phyloP scores from a whole-genome alignment of 2,888 invertebrate species.

The Leucoma salicis region DNA sequence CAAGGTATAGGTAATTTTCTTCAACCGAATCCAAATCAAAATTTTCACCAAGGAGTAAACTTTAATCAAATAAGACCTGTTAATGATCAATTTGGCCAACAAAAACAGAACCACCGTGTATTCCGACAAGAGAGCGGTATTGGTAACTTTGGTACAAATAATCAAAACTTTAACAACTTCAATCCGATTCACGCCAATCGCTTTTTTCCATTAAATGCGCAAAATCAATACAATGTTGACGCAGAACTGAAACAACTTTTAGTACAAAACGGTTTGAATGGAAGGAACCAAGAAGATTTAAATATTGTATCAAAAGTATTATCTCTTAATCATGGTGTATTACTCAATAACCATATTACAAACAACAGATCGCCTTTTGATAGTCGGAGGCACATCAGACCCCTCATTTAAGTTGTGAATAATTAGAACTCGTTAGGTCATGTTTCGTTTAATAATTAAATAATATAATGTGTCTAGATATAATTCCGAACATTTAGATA shows the following conservation, averaged over 20 bases:
- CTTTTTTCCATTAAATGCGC: conserved; percentile 56
- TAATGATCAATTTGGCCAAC: conserved; percentile 52
- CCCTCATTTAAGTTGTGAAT: conserved; percentile 27
- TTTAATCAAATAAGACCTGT: conserved; percentile 55
- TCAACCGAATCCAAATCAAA: conserved; percentile 52
- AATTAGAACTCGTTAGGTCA: conserved; percentile 1
- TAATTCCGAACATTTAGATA: not conserved
- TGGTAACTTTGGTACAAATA: conserved; percentile 85
- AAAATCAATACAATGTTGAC: conserved; percentile 65
- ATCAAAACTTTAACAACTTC: conserved; percentile 60
- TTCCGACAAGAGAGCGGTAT: conserved; percentile 82
- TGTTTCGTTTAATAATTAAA: not conserved
- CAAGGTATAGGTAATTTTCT: conserved; percentile 67
- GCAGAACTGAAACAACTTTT: conserved; percentile 85
- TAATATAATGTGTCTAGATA: not conserved
- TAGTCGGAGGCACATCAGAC: conserved; percentile 61
- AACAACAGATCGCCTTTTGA: conserved; percentile 71
- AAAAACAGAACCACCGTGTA: conserved; percentile 67
- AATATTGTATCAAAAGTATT: conserved; percentile 91
- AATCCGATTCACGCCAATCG: conserved; percentile 53
- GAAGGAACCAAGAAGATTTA: conserved; percentile 86
- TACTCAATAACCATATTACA: conserved; percentile 66
- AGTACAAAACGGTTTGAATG: conserved; percentile 85
- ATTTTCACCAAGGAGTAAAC: conserved; percentile 57
- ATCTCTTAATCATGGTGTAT: conserved; percentile 89